Percentiles rank a stretch among this genome's conserved stretches.
These are phyloP conservation scores for Sebastes taczanowskii DNA, from an alignment of 2,797 vertebrate species.

Conservation along the genomic window DNA sequence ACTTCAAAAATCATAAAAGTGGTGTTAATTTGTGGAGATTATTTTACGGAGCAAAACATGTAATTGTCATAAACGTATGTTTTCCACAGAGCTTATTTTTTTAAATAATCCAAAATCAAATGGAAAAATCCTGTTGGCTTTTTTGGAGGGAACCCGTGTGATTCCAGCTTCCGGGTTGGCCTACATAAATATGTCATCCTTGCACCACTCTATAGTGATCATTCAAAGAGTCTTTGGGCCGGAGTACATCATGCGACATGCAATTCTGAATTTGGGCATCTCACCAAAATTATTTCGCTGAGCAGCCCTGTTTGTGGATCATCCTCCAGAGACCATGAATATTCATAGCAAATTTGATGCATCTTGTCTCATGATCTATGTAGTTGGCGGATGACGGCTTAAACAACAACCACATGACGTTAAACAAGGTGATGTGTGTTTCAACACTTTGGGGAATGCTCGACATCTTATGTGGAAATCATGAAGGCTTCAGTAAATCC, in stretches of 20 bases:
- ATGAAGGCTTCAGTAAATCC: conserved; percentile 8
- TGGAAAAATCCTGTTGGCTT: too few species aligned
- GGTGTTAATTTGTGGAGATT: too few species aligned
- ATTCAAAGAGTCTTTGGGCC: neutral
- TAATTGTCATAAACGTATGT: too few species aligned
- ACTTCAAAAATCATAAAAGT: too few species aligned
- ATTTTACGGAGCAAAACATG: too few species aligned
- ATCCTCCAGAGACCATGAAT: neutral
- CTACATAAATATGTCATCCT: too few species aligned
- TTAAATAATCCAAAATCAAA: too few species aligned
- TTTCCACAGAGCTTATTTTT: too few species aligned
- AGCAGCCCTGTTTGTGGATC: neutral
- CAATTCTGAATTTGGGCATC: neutral
- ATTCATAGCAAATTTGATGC: neutral
- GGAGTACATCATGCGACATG: neutral
- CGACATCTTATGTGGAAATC: neutral
- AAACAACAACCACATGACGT: neutral
- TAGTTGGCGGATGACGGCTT: neutral
- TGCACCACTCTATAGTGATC: neutral
- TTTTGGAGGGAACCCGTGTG: too few species aligned
- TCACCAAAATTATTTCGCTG: neutral
- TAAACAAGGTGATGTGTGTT: neutral
- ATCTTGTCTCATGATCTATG: neutral
- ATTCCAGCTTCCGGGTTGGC: too few species aligned
- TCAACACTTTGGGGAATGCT: neutral